phyloP scores from a whole-genome alignment of 1,140 invertebrate species.

The Stegodyphus mimosarum region DNA sequence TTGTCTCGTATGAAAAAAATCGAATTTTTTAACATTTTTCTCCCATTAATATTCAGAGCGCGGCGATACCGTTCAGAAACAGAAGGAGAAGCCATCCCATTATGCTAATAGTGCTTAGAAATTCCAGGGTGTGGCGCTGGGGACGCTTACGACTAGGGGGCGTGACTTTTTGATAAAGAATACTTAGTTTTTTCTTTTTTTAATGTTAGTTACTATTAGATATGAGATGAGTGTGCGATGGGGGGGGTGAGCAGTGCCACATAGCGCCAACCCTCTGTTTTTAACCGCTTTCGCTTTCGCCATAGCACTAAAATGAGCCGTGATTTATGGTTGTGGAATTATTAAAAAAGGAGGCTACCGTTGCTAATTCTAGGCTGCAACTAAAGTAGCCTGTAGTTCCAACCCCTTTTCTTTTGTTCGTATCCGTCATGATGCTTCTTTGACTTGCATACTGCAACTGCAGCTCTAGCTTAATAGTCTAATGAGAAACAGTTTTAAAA shows the following conservation, averaged over 20 bases:
- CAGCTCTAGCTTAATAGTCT: too few relatives aligned
- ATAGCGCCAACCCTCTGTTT: not conserved
- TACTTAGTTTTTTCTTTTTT: not conserved
- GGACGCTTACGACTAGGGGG: constrained; percentile 1
- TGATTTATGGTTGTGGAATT: constrained; percentile 29
- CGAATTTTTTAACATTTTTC: not conserved
- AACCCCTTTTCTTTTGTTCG: too few relatives aligned
- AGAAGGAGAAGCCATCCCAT: constrained; percentile 37
- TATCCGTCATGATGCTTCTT: too few relatives aligned
- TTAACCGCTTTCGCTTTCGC: constrained; percentile 7
- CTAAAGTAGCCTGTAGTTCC: not conserved
- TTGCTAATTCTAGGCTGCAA: not conserved
- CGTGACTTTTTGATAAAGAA: constrained; percentile 17
- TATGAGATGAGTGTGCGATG: too few relatives aligned
- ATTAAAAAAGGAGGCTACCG: constrained; percentile 31
- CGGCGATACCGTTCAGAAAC: constrained; percentile 1
- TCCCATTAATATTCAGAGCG: not conserved
- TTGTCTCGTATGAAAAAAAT: not conserved
- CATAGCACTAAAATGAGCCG: constrained; percentile 4
- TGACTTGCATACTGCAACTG: too few relatives aligned
- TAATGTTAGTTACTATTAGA: too few relatives aligned
- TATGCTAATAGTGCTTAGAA: constrained; percentile 37
- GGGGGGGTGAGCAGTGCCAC: not conserved
- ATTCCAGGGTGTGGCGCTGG: constrained; percentile 43
- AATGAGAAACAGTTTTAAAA: too few relatives aligned